Percentiles rank a stretch among this genome's conserved stretches.
phyloP scores from a whole-genome alignment of 2,797 vertebrate species.

The Thalassophryne amazonica region DNA sequence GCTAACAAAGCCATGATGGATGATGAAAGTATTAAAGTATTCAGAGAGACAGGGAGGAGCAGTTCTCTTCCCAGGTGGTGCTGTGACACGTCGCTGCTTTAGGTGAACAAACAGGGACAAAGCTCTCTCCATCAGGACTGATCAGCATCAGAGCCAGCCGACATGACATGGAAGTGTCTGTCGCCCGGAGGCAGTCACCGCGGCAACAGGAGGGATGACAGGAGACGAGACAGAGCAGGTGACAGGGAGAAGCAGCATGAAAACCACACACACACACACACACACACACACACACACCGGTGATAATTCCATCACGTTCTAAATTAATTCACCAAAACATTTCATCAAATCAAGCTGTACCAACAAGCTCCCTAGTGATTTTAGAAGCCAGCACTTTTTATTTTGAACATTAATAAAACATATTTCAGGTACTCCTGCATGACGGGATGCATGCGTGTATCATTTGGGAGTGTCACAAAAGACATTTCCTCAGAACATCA shows the following conservation, averaged over 20 bases:
- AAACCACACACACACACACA: not conserved
- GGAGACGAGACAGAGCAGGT: constrained; percentile 41
- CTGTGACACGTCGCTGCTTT: constrained; percentile 47
- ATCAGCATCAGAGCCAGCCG: constrained; percentile 64
- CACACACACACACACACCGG: not conserved
- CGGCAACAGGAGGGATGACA: constrained; percentile 43
- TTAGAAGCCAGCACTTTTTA: too few relatives aligned
- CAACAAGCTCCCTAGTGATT: too few relatives aligned
- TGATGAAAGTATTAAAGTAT: not conserved
- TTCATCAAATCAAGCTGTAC: too few relatives aligned
- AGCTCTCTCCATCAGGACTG: constrained; percentile 68
- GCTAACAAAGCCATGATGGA: not conserved
- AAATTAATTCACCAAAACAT: too few relatives aligned
- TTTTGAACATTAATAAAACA: too few relatives aligned
- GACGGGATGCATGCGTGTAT: too few relatives aligned
- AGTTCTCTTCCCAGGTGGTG: constrained; percentile 50
- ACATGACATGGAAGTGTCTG: constrained; percentile 65
- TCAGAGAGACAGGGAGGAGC: constrained; percentile 3
- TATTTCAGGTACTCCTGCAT: too few relatives aligned
- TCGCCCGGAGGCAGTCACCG: constrained; percentile 59
- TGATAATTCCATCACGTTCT: not conserved
- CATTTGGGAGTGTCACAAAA: too few relatives aligned
- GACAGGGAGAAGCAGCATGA: not conserved
- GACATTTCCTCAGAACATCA: too few relatives aligned
- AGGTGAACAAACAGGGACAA: constrained; percentile 77